Evolutionary conservation across 2,888 invertebrate species (phyloP), one percentile per base, ranked within the genome.

Genomic region (Troides helena): DNA sequence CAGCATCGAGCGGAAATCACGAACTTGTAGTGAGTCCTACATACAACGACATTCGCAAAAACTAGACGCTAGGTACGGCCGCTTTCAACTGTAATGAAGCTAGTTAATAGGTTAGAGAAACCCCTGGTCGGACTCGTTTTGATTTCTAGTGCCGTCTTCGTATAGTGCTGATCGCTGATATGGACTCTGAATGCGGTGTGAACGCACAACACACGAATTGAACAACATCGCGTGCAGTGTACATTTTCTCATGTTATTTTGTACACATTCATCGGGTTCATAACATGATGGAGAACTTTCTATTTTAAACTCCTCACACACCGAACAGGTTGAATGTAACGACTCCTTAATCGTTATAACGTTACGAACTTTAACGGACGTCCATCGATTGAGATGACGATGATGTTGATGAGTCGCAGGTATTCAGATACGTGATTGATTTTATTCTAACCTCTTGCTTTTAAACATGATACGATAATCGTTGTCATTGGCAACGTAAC

Each of bases 101-200:
- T 87, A 83, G 84, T 91, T 90, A 88, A 90, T 87, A 85, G 88
- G 86, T 85, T 85, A 88, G 90, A 89, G 90, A 90, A 90, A 85
- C 85, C 67, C 81, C 81, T 73, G 72, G 79, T 68, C 62, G 65
- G 63, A 61, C 69, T 21, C 65, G 56, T 68, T 68, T 62, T 58
- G 84, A 85, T 88, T 87, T 88, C 88, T 88, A 85, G 83, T 74
- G 73, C 81, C 86, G 77, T 87, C 86, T 83, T 78, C 75, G 80
- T 80, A 86, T 85, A 82, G 78, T 86, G 85, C 83, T 74, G 83
- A 84, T 87, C 85, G 86, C 87, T 87, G 84, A 84, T 74, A 74
- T 80, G 66, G 63, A 61, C 61, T 23, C 62, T 61, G 53, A 57
- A 57, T 30, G 53, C 56, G 17, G 39, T 4, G 62, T 21, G 62